Percentiles rank a stretch among this genome's conserved stretches.
These are phyloP conservation scores for Gavia stellata DNA, from an alignment of 2,113 vertebrate genomes.

Conservation along the genomic window DNA sequence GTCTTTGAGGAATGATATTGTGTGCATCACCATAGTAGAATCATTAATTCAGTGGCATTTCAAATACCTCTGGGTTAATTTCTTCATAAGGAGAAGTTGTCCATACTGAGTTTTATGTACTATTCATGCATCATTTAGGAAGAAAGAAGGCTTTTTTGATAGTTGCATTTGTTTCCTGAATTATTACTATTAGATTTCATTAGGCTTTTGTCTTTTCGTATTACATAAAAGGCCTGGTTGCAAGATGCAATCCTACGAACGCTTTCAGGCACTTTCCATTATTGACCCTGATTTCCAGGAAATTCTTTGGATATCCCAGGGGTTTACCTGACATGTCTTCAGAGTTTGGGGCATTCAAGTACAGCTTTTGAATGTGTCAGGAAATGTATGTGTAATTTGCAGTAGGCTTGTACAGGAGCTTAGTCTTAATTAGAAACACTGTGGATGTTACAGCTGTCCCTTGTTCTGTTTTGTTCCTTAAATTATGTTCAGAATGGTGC, in stretches of 20 bases:
- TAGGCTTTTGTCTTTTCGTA: neutral
- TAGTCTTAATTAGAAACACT: neutral
- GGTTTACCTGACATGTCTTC: neutral
- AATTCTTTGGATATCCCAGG: neutral
- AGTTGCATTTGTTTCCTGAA: neutral
- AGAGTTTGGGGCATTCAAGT: neutral
- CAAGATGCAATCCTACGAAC: neutral
- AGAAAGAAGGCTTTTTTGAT: neutral
- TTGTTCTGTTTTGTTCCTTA: neutral
- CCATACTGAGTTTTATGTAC: neutral
- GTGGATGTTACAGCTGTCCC: neutral
- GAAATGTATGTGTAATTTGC: neutral
- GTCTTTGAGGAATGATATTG: neutral
- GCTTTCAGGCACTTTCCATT: neutral
- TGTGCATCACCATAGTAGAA: neutral
- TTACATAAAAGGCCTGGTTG: neutral
- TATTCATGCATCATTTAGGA: neutral
- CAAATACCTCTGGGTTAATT: neutral
- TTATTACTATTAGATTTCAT: neutral
- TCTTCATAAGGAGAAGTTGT: neutral
- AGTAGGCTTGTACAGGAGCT: neutral
- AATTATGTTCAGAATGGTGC: neutral
- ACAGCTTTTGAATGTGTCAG: neutral
- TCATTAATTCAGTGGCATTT: neutral
- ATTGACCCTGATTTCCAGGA: neutral